Evolutionary conservation across 2,113 vertebrate species (phyloP), one percentile per base, ranked within the genome.

Genomic region (Bostrychus sinensis): DNA sequence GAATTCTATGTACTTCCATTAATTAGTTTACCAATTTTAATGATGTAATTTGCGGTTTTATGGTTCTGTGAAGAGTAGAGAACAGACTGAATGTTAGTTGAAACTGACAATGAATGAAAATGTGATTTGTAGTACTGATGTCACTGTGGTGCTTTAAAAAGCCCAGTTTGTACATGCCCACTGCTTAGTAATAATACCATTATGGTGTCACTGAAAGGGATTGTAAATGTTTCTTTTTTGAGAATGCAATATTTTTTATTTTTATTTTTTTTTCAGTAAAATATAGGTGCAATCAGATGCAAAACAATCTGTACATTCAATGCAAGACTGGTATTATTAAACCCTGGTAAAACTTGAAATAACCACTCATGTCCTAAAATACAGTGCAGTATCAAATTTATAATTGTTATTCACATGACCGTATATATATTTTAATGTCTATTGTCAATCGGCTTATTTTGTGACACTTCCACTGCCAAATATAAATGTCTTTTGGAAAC

Each of bases 321-420:
- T 77, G 78, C 56, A 78, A 61, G 46, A 74, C 36, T 67, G 54
- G 58, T 78, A 84, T 78, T 78, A 78, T 53, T 68, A 73, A 71
- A 88, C 69, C 80, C 86, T 90, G 86, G 69, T 81, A 32, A 83
- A 89, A 90, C 87, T 89, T 89, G 88, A 92, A 91, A 68, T 73
- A 62, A 58, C 45, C 61, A 26, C 77, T 65, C 63, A 61, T 62
- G 58, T 71, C 66, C 73, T 72, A 26, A 75, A 56, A 75, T 64
- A 34, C 74, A 69, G 39, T 68, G 54, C 55, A 58, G 58, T 39
- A 66, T 50, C 16, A 77, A 70, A 57, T 66, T 54, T 25, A 46
- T 46, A 56, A 53, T 57, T 67, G 56, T 56, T 75, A 58, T 67
- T 62, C 75, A 81, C 25, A 20, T 69, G 60, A 82, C 56, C 59